A percentile compares a stretch with the other conserved stretches of the same genome.
Conservation (phyloP, 2,888 invertebrate genomes). For the Dusona sp. region DNA sequence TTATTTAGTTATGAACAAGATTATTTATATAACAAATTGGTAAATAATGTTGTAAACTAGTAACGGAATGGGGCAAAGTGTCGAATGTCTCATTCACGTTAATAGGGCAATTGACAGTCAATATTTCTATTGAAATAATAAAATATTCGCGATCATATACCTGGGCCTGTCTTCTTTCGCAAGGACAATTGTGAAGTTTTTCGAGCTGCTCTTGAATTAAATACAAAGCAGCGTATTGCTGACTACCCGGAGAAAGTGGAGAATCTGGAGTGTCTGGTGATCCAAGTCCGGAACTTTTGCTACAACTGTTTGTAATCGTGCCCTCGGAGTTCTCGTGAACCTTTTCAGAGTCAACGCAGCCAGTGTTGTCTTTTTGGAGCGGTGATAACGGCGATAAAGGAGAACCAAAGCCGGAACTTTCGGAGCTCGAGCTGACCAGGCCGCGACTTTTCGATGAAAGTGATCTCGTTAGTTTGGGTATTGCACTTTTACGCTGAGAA, state of each 20-base stretch:
- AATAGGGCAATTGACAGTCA: neutral
- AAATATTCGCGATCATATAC: constrained; percentile 67
- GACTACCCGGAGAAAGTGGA: constrained; percentile 80
- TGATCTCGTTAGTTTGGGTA: constrained; percentile 72
- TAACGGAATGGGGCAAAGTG: constrained; percentile 3
- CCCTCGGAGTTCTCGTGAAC: neutral
- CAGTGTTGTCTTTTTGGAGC: constrained; percentile 70
- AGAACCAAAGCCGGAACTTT: constrained; percentile 81
- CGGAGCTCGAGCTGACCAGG: constrained; percentile 79
- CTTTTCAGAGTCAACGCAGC: constrained; percentile 46
- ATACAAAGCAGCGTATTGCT: constrained; percentile 78
- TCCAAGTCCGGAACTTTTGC: constrained; percentile 79
- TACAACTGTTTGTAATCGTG: constrained; percentile 74
- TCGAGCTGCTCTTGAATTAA: constrained; percentile 79
- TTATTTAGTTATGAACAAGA: neutral
- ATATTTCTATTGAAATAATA: neutral
- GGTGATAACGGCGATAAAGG: constrained; percentile 80
- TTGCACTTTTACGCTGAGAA: constrained; percentile 70
- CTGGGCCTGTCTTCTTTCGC: constrained; percentile 81
- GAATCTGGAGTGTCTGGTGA: constrained; percentile 78
- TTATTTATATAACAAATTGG: neutral
- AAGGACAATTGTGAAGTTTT: constrained; percentile 79
- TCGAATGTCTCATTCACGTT: constrained; percentile 5
- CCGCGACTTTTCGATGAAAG: constrained; percentile 67
- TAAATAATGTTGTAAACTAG: neutral